Evolutionary conservation across 92 coral and sea anemone species (phyloP), one percentile per base, ranked within the genome.

Genomic region (Palythoa heliodiscus): DNA sequence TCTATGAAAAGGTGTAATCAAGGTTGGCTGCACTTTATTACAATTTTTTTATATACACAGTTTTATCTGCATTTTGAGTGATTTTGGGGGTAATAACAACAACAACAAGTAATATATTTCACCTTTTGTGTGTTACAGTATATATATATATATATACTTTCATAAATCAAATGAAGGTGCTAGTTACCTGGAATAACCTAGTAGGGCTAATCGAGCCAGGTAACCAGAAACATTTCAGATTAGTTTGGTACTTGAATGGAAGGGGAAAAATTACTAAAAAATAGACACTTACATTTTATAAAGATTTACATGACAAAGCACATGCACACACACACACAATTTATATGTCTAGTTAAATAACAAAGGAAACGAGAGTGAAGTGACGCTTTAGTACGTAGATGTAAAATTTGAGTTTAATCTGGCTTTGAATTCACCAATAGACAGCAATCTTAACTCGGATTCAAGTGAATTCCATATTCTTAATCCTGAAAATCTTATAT

Each of bases 131-230:
- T 57, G 71, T 67, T 67, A 67, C 71, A 67, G 25, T 67, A 22
- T 67, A 67, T 22, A 20, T 67, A 67, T 67, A 22, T 67, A 67
- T 22, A 20, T 67, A 67, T 67, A 10, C 20, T 67, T 67, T 67
- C 5, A 67, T 67, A 67, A 20, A 57, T n/a, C 15, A 67, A 25
- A 1, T 20, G 71, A 67, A n/a, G 63, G 71, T 67, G 71, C 71
- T 67, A 20, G 71, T 67, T 67, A 67, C 71, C 71, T 67, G 71
- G 71, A 67, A 67, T 67, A 67, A 67, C 71, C 71, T 67, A 17
- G 71, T 67, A 20, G 71, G 71, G 71, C 71, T 67, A 67, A 67
- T 67, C 71, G 71, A 67, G 71, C 71, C 71, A 67, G 71, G 71
- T 67, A 67, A 67, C 39, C 71, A 67, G 71, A 67, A 67, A 67